These are phyloP conservation scores for Eciton burchellii DNA, from an alignment of 1,140 invertebrate species.

Conservation along the genomic window DNA sequence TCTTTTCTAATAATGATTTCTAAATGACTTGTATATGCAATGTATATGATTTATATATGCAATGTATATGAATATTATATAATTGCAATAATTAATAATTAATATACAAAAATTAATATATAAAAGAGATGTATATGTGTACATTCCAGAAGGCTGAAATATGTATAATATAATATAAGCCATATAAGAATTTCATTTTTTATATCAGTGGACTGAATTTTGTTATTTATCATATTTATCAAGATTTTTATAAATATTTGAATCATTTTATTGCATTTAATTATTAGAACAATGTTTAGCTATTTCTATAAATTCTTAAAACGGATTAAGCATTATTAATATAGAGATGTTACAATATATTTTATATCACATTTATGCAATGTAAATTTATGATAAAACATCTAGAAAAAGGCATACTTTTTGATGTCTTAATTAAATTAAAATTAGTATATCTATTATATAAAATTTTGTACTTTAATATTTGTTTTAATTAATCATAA, in stretches of 20 bases:
- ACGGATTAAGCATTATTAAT: conserved; percentile 1
- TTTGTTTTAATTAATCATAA: conserved; percentile 4
- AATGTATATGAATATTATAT: too few species aligned
- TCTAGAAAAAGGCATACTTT: neutral
- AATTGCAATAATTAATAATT: too few species aligned
- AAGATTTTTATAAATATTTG: too few species aligned
- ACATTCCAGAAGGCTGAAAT: conserved; percentile 31
- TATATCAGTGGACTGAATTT: conserved; percentile 13
- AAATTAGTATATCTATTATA: neutral
- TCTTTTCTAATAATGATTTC: too few species aligned
- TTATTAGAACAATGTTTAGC: neutral
- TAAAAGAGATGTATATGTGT: conserved; percentile 2
- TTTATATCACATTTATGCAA: neutral
- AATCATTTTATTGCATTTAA: too few species aligned
- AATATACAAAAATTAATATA: too few species aligned
- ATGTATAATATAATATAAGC: conserved; percentile 16
- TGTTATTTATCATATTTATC: neutral
- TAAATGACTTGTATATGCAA: too few species aligned
- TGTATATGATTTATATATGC: too few species aligned
- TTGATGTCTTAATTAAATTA: neutral
- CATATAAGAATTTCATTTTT: conserved; percentile 32
- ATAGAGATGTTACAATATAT: neutral
- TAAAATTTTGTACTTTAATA: conserved; percentile 43
- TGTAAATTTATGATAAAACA: conserved; percentile 27
- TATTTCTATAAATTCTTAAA: neutral